Percentiles rank a stretch among this genome's conserved stretches.
Conservation (phyloP, 2,797 vertebrate species). For the Hirundo rustica region DNA sequence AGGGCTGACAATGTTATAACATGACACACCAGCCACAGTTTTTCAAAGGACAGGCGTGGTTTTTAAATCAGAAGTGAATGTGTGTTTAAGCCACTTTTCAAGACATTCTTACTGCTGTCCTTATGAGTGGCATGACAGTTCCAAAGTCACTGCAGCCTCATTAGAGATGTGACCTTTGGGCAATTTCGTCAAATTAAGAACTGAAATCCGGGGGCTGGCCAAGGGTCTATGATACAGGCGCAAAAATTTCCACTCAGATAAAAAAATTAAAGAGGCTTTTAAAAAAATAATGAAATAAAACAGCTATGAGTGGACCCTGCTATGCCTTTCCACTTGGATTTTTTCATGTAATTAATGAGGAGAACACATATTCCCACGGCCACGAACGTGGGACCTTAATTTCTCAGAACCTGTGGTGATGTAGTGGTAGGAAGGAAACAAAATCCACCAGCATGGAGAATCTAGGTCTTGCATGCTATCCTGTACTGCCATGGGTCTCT, state of each 20-base stretch:
- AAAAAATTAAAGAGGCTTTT: neutral
- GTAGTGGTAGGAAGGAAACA: neutral
- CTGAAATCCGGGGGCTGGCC: constrained; percentile 18
- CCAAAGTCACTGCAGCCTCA: neutral
- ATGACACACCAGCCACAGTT: neutral
- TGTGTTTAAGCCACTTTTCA: neutral
- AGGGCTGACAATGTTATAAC: neutral
- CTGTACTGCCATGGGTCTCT: neutral
- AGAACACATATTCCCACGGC: neutral
- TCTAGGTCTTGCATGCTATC: neutral
- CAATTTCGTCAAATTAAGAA: constrained; percentile 42
- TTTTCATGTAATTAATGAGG: neutral
- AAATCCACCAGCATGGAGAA: neutral
- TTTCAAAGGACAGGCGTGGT: neutral
- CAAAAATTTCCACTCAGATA: neutral
- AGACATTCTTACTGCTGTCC: neutral
- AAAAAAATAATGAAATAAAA: neutral
- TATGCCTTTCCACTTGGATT: neutral
- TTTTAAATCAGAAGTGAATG: neutral
- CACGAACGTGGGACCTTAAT: neutral
- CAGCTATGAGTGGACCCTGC: neutral
- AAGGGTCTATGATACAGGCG: neutral
- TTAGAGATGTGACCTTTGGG: constrained; percentile 28
- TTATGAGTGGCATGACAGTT: neutral
- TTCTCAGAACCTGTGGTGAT: neutral